Evolutionary conservation across 2,797 vertebrate species (phyloP), one percentile per base, ranked within the genome.

Genomic region (Phalloptychus januarius): DNA sequence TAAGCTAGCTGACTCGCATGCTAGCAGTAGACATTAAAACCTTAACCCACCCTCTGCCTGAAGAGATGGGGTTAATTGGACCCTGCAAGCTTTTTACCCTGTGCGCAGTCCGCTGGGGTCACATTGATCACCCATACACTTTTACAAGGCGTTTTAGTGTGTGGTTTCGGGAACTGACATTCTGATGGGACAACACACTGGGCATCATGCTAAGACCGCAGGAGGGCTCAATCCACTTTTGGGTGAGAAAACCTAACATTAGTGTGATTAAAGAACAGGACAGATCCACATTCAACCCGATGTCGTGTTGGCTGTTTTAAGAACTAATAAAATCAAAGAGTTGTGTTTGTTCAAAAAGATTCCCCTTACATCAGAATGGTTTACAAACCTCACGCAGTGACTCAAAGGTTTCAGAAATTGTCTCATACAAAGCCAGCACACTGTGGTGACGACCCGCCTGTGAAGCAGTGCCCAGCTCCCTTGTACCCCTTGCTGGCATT

Each of bases 401-500:
- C 11, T 40, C 38, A 25, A 69, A 69, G 65, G 38, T 42, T 73
- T 18, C 76, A 69, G 71, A 67, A 75, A 45, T 23, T 65, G 61
- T 23, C 20, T 65, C 36, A 12, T 20, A 23, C 36, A 38, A 38
- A 65, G 61, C 18, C 15, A 63, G 58, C 18, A 33, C 13, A 6
- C 13, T 20, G 46, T 76, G 38, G 40, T 45, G 45, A 77, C 56
- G 44, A 28, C 48, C 63, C 3, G 4, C 20, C 54, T n/a, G 54
- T 72, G 63, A 20, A 31, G 73, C 23, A 31, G 44, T 44, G 38
- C 36, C 78, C 78, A 48, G 1, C 61, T 7, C 80, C 74, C 52
- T n/a, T 61, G 1, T 54, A 5, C 80, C 75, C 63, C 40, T 69
- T 74, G 56, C 58, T 83, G 75, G 63, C 84, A 86, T 84, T 74